These are phyloP conservation scores for Meiosimyza platycephala DNA, from an alignment of 2,888 invertebrate genomes.

Conservation along the genomic window DNA sequence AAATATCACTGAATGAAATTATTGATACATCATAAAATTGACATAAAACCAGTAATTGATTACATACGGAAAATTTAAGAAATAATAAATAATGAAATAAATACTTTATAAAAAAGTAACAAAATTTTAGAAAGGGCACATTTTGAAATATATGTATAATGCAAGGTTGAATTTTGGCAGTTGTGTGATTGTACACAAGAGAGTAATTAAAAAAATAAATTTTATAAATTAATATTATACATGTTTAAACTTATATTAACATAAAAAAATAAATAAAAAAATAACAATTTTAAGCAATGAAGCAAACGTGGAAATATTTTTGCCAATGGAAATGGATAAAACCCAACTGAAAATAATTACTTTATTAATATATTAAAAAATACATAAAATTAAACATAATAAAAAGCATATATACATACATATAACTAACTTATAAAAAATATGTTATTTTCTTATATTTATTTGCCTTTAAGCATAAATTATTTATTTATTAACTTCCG, in stretches of 20 bases:
- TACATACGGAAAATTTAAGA: constrained; percentile 16
- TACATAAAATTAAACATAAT: constrained; percentile 21
- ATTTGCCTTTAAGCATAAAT: not conserved
- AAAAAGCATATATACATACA: constrained; percentile 23
- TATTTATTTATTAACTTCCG: not conserved
- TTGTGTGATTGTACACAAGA: not conserved
- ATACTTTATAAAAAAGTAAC: constrained; percentile 20
- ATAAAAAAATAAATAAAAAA: constrained; percentile 44
- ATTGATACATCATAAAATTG: constrained; percentile 41
- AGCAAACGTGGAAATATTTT: constrained; percentile 48
- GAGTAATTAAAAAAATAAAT: constrained; percentile 33
- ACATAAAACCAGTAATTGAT: constrained; percentile 11
- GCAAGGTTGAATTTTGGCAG: not conserved
- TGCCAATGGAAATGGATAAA: constrained; percentile 46
- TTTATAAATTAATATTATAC: constrained; percentile 39
- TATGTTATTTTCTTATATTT: constrained; percentile 7
- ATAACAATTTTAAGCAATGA: constrained; percentile 39
- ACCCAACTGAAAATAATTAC: constrained; percentile 58
- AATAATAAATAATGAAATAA: constrained; percentile 18
- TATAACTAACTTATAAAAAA: constrained; percentile 17
- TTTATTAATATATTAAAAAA: constrained; percentile 49
- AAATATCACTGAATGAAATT: constrained; percentile 42
- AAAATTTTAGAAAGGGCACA: constrained; percentile 34
- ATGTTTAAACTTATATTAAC: constrained; percentile 43
- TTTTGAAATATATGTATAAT: constrained; percentile 32